phyloP scores from a whole-genome alignment of 2,113 vertebrate species.

The Uria aalge region DNA sequence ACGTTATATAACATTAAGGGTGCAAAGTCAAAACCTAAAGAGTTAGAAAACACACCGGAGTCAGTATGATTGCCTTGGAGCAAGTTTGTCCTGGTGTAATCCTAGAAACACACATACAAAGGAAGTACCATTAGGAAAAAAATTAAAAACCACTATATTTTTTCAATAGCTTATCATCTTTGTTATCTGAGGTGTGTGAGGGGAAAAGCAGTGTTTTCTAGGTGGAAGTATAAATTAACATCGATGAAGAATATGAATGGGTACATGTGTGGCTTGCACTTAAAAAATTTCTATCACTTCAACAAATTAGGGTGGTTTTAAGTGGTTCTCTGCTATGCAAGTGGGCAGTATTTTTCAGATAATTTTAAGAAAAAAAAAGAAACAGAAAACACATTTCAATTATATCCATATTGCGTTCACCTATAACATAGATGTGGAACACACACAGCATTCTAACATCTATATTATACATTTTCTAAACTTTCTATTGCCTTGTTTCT shows the following conservation, averaged over 20 bases:
- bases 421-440: neutral
- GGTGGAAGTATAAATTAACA: neutral
- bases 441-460: neutral
- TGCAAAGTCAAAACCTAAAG: neutral
- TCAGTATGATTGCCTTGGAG: neutral
- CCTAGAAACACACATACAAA: neutral
- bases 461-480: neutral
- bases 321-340: neutral
- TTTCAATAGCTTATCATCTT: neutral
- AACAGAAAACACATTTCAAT: neutral
- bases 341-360: neutral
- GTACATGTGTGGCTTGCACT: neutral
- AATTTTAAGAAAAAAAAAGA: neutral
- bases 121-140: neutral
- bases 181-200: neutral
- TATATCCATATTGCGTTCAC: neutral
- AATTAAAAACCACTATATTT: neutral
- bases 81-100: neutral
- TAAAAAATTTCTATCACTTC: neutral
- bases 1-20: fast-evolving
- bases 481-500: neutral
- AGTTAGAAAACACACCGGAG: neutral
- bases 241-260: neutral
- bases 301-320: neutral
- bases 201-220: neutral